These are phyloP conservation scores for Gambelia wislizenii DNA, from an alignment of 2,797 vertebrate genomes.

Conservation along the genomic window DNA sequence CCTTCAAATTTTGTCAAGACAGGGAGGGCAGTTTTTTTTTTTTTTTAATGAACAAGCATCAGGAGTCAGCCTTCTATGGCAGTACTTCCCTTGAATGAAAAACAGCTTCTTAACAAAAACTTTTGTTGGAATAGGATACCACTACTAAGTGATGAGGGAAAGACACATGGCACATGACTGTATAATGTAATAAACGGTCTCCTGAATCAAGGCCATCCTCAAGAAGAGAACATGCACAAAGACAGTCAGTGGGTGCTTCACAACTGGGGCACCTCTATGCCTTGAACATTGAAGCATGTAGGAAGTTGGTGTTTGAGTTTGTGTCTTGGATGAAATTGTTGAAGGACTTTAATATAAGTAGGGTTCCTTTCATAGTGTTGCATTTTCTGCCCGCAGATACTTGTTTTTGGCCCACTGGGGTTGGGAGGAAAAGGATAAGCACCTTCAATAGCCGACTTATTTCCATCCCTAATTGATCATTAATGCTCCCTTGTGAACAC, in stretches of 20 bases:
- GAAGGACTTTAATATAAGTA: background rate
- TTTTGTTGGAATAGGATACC: background rate
- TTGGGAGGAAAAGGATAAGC: background rate
- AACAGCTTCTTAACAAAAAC: background rate
- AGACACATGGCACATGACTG: background rate
- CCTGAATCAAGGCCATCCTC: background rate
- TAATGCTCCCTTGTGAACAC: conserved; percentile 83
- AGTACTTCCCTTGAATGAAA: background rate
- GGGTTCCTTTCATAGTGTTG: background rate
- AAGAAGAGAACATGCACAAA: background rate
- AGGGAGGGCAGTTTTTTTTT: background rate
- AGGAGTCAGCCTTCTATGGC: background rate
- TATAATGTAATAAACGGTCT: background rate
- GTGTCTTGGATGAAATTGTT: background rate
- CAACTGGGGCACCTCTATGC: background rate
- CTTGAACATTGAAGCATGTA: background rate
- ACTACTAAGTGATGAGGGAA: background rate
- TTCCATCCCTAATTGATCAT: conserved; percentile 73
- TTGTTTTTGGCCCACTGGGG: background rate
- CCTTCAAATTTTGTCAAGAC: background rate
- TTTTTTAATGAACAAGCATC: too few species aligned
- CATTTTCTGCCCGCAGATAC: background rate
- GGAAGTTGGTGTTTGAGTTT: background rate
- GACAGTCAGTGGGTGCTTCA: background rate
- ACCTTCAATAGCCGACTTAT: conserved; percentile 59